A percentile compares a stretch with the other conserved stretches of the same genome.
Evolutionary conservation across 2,113 vertebrate species (phyloP).

Genomic region (Sialia sialis): DNA sequence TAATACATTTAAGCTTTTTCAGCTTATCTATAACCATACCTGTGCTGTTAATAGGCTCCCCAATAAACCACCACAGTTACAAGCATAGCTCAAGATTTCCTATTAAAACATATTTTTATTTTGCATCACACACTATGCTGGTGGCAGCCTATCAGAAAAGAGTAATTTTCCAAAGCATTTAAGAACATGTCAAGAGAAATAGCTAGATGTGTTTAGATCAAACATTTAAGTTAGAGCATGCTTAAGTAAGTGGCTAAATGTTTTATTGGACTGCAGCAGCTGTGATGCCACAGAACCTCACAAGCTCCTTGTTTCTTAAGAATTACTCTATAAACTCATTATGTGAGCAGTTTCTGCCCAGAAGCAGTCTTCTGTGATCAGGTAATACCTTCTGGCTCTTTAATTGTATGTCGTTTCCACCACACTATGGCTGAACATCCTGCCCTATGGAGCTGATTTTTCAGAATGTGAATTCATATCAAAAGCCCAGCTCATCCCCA

Average conservation of each 20-base stretch:
- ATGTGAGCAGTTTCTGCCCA: background rate
- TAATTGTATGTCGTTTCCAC: background rate
- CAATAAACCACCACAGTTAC: background rate
- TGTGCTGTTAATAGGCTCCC: background rate
- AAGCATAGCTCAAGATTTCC: background rate
- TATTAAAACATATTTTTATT: background rate
- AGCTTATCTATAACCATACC: background rate
- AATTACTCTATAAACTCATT: background rate
- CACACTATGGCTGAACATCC: rapidly evolving
- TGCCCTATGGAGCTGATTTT: background rate
- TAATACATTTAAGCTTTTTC: background rate
- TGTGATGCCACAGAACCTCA: background rate
- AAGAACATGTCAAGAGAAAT: background rate
- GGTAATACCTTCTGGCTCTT: background rate
- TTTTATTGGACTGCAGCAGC: background rate
- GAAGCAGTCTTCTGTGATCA: background rate
- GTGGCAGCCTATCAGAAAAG: background rate
- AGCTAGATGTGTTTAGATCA: background rate
- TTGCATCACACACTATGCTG: background rate
- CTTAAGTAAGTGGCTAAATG: background rate
- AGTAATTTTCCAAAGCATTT: background rate
- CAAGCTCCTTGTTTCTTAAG: background rate
- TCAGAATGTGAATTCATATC: background rate
- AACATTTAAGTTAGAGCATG: background rate
- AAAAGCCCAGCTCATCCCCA: background rate